Conservation (phyloP, 2,888 invertebrate genomes). For the Meiosimyza decipiens region DNA sequence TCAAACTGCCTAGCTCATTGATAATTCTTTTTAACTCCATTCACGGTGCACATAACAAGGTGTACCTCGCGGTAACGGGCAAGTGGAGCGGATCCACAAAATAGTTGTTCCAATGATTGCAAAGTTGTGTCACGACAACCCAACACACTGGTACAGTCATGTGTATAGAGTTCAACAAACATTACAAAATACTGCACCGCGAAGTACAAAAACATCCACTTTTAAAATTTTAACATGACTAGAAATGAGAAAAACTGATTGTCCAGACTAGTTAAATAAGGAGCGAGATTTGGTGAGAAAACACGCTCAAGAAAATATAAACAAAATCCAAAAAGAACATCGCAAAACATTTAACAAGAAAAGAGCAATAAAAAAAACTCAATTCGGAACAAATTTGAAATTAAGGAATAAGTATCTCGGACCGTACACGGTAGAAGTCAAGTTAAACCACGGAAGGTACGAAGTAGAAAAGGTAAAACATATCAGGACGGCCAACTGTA, state of each 20-base stretch:
- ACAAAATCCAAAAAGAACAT: conserved; percentile 31
- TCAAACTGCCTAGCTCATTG: no score
- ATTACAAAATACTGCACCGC: conserved; percentile 45
- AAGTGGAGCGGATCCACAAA: conserved; percentile 56
- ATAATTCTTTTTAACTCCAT: no score
- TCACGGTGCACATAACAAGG: no score
- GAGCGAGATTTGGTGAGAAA: background rate
- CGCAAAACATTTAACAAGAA: background rate
- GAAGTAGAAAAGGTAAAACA: conserved; percentile 35
- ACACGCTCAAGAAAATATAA: conserved; percentile 24
- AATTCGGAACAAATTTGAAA: conserved; percentile 36
- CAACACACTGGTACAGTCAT: conserved; percentile 49
- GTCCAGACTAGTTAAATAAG: conserved; percentile 4
- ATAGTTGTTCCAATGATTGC: conserved; percentile 55
- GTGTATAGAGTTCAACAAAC: conserved; percentile 37
- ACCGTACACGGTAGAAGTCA: conserved; percentile 23
- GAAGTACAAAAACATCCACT: conserved; percentile 35
- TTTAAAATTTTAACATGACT: conserved; percentile 38
- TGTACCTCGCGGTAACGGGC: no score
- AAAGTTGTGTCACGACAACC: conserved; percentile 55
- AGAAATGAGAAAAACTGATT: conserved; percentile 36
- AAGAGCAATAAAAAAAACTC: conserved; percentile 38
- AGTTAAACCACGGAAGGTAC: conserved; percentile 34
- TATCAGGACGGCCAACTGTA: conserved; percentile 47
- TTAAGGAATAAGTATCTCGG: conserved; percentile 35